phyloP scores from a whole-genome alignment of 1,140 invertebrate genomes.

The Linepithema humile region DNA sequence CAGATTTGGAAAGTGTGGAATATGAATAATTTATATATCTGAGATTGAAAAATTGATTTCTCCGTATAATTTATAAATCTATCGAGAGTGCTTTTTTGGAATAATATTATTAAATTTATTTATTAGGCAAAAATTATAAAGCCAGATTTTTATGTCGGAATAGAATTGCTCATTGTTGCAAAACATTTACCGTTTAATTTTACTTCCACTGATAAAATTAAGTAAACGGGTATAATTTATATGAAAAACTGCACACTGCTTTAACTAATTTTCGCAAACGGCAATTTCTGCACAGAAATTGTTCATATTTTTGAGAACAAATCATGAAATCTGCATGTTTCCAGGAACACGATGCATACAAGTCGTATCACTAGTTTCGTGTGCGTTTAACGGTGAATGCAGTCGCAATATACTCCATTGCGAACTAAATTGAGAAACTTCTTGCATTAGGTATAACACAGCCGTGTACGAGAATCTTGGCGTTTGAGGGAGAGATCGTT shows the following conservation, averaged over 20 bases:
- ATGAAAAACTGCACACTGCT: too few species aligned
- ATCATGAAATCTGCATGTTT: constrained; percentile 7
- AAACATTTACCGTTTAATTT: neutral
- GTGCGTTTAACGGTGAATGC: constrained; percentile 51
- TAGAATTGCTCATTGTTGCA: neutral
- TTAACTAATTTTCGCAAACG: neutral
- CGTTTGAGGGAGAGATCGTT: constrained; percentile 47
- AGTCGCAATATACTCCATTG: constrained; percentile 50
- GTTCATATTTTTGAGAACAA: neutral
- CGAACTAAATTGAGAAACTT: constrained; percentile 60
- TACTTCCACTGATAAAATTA: neutral
- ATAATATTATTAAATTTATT: neutral
- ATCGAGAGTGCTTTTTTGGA: too few species aligned
- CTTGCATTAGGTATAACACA: constrained; percentile 59
- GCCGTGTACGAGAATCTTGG: constrained; percentile 44
- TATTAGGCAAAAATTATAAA: neutral
- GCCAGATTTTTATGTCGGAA: too few species aligned
- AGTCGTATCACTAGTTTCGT: constrained; percentile 47
- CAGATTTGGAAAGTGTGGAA: neutral
- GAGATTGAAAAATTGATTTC: neutral
- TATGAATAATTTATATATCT: constrained; percentile 2
- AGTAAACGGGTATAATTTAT: too few species aligned
- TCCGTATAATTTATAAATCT: neutral
- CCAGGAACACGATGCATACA: neutral
- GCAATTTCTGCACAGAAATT: constrained; percentile 1